Evolutionary conservation across 2,888 invertebrate genomes (phyloP).

Genomic region (Petrolisthes manimaculis): DNA sequence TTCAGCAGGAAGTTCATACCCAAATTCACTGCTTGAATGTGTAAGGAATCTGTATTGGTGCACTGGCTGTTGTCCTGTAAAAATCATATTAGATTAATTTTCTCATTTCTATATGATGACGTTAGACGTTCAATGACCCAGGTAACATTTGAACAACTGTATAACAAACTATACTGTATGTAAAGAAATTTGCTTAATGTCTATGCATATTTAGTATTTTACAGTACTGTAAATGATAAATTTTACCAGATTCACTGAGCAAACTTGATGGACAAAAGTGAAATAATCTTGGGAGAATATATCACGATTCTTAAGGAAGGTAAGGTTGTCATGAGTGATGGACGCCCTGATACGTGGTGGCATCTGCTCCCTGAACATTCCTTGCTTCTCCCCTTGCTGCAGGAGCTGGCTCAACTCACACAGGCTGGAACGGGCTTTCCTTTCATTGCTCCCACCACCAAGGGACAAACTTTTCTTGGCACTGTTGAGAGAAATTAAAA

Average conservation of each 20-base stretch:
- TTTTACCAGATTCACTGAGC: slow-evolving; percentile 67
- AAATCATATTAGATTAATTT: background rate
- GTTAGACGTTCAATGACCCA: background rate
- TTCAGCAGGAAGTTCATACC: slow-evolving; percentile 71
- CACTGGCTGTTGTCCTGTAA: slow-evolving; percentile 38
- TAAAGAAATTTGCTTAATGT: background rate
- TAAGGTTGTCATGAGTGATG: slow-evolving; percentile 72
- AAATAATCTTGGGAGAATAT: slow-evolving; percentile 72
- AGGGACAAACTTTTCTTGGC: slow-evolving; percentile 56
- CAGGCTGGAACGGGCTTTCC: slow-evolving; percentile 70
- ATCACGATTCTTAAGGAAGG: slow-evolving; percentile 72
- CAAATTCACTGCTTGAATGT: slow-evolving; percentile 66
- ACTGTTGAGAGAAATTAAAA: slow-evolving; percentile 24
- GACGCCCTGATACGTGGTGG: slow-evolving; percentile 63
- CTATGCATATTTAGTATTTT: background rate
- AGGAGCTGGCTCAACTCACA: slow-evolving; percentile 72
- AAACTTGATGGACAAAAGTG: slow-evolving; percentile 70
- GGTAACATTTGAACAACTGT: background rate
- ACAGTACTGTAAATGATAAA: background rate
- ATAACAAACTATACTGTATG: background rate
- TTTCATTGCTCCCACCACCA: slow-evolving; percentile 48
- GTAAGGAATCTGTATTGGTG: background rate
- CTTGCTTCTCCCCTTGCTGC: slow-evolving; percentile 68
- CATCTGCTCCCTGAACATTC: slow-evolving; percentile 64
- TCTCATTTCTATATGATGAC: background rate